phyloP scores from a whole-genome alignment of 2,888 invertebrate genomes.

The Euplagia quadripunctaria region DNA sequence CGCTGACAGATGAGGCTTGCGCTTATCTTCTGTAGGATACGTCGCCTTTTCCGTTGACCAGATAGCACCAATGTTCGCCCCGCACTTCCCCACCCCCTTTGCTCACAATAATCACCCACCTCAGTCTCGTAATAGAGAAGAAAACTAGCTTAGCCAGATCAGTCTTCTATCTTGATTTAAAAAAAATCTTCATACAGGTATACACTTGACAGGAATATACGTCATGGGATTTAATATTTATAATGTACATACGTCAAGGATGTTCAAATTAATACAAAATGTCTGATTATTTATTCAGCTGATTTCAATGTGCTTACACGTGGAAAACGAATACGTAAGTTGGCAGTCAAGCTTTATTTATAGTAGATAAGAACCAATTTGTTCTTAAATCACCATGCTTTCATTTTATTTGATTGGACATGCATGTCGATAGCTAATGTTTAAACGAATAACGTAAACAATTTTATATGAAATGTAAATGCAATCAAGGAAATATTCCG shows the following conservation, averaged over 20 bases:
- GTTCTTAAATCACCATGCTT: conserved; percentile 14
- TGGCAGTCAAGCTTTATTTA: conserved; percentile 12
- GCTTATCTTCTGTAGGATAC: conserved; percentile 76
- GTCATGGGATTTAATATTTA: not conserved
- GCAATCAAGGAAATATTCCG: conserved; percentile 39
- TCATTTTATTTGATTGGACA: conserved; percentile 16
- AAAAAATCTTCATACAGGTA: not conserved
- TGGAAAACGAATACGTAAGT: conserved; percentile 8
- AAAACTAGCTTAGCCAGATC: conserved; percentile 25
- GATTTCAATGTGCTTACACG: conserved; percentile 6
- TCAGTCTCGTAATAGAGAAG: conserved; percentile 26
- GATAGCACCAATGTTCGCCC: conserved; percentile 34
- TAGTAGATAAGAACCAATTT: conserved; percentile 15
- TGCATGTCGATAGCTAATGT: conserved; percentile 13
- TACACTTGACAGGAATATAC: not conserved
- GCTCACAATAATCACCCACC: conserved; percentile 8
- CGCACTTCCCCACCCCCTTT: conserved; percentile 11
- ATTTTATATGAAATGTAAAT: conserved; percentile 15
- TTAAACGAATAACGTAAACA: conserved; percentile 9
- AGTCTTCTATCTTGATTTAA: conserved; percentile 1
- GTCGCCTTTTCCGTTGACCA: conserved; percentile 69
- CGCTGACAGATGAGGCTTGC: conserved; percentile 64
- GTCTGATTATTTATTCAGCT: not conserved
- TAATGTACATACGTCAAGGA: not conserved
- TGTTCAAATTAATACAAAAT: not conserved